Percentiles rank a stretch among this genome's conserved stretches.
Evolutionary conservation across 2,113 vertebrate genomes (phyloP).

Genomic region (Parotia lawesii): DNA sequence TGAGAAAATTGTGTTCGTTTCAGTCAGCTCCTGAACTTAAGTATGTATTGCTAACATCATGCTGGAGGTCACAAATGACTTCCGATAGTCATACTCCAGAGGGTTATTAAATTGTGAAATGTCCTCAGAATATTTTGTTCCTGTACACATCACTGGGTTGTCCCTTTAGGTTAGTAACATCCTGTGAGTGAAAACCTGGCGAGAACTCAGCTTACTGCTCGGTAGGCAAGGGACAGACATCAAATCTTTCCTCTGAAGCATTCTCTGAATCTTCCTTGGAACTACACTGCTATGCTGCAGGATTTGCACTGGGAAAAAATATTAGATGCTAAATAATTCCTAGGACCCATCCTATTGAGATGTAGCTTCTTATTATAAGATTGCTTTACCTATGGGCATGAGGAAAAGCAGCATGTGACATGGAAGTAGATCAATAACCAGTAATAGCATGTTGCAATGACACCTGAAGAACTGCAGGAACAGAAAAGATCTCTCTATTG

Average conservation of each 20-base stretch:
- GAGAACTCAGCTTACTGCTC: not conserved
- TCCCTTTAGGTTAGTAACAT: not conserved
- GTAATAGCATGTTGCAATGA: not conserved
- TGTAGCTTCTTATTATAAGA: not conserved
- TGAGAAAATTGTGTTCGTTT: not conserved
- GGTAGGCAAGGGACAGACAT: not conserved
- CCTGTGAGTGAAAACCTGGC: not conserved
- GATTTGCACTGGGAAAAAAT: not conserved
- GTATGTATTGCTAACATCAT: not conserved
- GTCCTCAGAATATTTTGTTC: constrained; percentile 8
- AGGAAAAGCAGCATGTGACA: not conserved
- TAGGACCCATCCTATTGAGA: not conserved
- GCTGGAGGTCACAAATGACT: not conserved
- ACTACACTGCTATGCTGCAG: not conserved
- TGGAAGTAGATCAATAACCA: not conserved
- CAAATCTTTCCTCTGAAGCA: not conserved
- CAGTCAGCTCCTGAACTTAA: not conserved
- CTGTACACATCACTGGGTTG: not conserved
- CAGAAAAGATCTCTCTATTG: not conserved
- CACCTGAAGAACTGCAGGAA: not conserved
- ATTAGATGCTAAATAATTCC: not conserved
- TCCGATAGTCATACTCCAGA: not conserved
- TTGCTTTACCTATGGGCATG: not conserved
- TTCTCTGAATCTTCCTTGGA: not conserved
- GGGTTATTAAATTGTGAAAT: constrained; percentile 34